Evolutionary conservation across 2,113 vertebrate genomes (phyloP), one percentile per base, ranked within the genome.

Genomic region (Romanogobio albipinnatus): DNA sequence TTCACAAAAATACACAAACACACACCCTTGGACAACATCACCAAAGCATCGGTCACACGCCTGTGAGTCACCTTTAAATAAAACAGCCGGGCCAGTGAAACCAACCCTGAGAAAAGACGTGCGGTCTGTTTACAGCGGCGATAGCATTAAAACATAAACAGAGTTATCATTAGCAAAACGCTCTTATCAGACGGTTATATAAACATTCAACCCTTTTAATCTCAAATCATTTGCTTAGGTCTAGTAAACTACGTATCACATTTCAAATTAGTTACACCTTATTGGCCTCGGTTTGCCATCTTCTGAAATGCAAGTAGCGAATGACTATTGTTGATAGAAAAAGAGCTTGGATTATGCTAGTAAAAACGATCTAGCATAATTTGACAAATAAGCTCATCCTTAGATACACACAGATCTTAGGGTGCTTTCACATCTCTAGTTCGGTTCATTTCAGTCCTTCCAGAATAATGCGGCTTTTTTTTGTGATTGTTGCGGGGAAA

Each of bases 21-120:
- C 82, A 76, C 82, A 83, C 82, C 53, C 82, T 75, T 61, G 45
- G 24, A 62, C 82, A 83, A 82, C 70, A 59, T 59, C 33, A 47
- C 22, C 74, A 83, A 83, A 36, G 81, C 56, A 73, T 73, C 9
- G 62, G 53, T 56, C 78, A 66, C 36, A 53, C 74, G 47, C 5
- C 73, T 82, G 33, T 77, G 80, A 76, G 49, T 86, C 74, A 86
- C 73, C 62, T 83, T 49, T 71, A 62, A 29, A 78, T 77, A 77
- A 76, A 75, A 68, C 19, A 82, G 61, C 9, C 47, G 15, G 29
- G 62, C 22, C 8, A 33, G 26, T 45, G 45, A 77, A 75, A 59
- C 29, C 29, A 82, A 22, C 58, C 58, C 77, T 62, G 58, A 62
- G 58, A 79, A 81, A 51, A 81, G 45, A 81, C 26, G 9, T 81